Evolutionary conservation across 35 echinoderm and acorn worm species (phyloP), one percentile per base, ranked within the genome.

Genomic region (Ophiothrix spiculata): DNA sequence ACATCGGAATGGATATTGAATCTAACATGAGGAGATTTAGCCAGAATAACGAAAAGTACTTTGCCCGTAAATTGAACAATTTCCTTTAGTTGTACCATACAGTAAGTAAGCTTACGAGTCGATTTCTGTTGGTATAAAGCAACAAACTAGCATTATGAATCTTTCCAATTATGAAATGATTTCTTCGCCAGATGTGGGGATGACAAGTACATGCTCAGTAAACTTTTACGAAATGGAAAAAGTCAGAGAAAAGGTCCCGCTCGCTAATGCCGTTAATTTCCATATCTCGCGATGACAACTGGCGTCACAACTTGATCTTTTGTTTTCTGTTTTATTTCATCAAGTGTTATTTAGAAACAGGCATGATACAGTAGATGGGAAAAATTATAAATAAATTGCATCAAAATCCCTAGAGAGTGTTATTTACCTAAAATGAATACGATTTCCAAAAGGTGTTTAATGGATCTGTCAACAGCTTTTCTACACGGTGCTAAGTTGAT

Each of bases 131-230:
- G n/a, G n/a, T n/a, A n/a, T 69, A 54, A 11, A 21, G 45, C 21
- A 54, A 21, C 8, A 21, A 54, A 54, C 60, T 69, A 69, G 23
- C 60, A 28, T 69, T 69, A 69, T 69, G 60, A 69, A 69, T 69
- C 60, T 69, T 49, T 69, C 60, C 60, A 69, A 69, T 69, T 69
- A 69, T 69, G 60, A 69, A 25, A 69, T 69, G 60, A 69, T 69
- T 69, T n/a, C 25, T 25, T 69, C 17, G 29, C 8, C 60, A 69
- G 60, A 69, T 69, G 60, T 69, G 17, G 60, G n/a, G 60, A 69
- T 69, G 60, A 69, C 60, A 28, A 69, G 60, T 28, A 69, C 60
- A 28, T 69, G 60, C 23, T 69, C 60, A 15, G 60, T 25, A 69
- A 69, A 69, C 60, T 69, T 28, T 25, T 54, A 69, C 25, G 25